A percentile compares a stretch with the other conserved stretches of the same genome.
These are phyloP conservation scores for Anas capensis DNA, from an alignment of 2,797 vertebrate genomes.

Conservation along the genomic window DNA sequence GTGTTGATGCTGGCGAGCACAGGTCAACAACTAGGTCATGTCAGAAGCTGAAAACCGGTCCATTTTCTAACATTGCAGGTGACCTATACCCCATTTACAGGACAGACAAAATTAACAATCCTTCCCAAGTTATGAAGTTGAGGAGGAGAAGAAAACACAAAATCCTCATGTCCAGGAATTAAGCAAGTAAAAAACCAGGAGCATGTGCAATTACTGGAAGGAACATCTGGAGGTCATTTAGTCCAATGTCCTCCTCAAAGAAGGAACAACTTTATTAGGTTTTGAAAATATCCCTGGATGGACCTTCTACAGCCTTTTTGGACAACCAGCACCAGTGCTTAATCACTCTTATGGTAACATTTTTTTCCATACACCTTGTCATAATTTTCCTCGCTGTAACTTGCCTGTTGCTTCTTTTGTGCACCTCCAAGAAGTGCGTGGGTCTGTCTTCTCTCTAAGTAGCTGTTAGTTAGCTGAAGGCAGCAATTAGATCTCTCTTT, in stretches of 20 bases:
- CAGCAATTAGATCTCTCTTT: neutral
- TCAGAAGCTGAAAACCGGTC: neutral
- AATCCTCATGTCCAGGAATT: neutral
- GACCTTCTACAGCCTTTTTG: neutral
- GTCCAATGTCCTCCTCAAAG: neutral
- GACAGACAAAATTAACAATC: neutral
- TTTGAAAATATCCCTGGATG: neutral
- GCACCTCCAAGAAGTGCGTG: neutral
- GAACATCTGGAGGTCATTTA: constrained; percentile 48
- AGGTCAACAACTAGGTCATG: neutral
- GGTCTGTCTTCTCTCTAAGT: neutral
- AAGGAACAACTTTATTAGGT: neutral
- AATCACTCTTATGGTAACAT: neutral
- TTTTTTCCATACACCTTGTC: neutral
- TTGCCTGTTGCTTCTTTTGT: neutral
- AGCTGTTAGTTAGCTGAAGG: neutral
- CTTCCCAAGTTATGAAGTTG: neutral
- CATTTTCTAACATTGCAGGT: neutral
- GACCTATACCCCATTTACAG: neutral
- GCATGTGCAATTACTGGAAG: neutral
- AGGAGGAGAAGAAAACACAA: neutral
- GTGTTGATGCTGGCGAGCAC: fast-evolving
- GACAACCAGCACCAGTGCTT: neutral
- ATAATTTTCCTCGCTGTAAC: neutral
- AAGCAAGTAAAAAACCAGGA: neutral